Evolutionary conservation across 2,888 invertebrate species (phyloP).

Genomic region (Ethmia dodecea): DNA sequence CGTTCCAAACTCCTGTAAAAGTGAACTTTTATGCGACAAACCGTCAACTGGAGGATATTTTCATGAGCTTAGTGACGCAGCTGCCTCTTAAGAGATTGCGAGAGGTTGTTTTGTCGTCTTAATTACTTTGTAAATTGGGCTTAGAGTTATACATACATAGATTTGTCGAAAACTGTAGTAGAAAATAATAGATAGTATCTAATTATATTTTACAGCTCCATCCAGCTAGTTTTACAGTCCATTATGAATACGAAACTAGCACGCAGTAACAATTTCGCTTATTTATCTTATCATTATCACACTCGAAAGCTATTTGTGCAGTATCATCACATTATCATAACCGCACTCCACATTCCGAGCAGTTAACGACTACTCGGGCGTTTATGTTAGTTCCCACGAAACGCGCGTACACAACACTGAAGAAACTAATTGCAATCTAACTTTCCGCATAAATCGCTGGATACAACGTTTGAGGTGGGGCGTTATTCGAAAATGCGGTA

Average conservation of each 20-base stretch:
- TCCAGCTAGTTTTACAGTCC: too few relatives aligned
- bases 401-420: conserved; percentile 21
- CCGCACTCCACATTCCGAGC: background rate
- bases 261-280: too few relatives aligned
- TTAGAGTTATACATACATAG: too few relatives aligned
- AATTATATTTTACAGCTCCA: too few relatives aligned
- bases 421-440: conserved; percentile 65
- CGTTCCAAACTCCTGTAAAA: conserved; percentile 55
- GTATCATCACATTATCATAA: too few relatives aligned
- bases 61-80: conserved; percentile 37
- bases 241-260: too few relatives aligned
- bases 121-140: too few relatives aligned
- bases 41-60: conserved; percentile 50
- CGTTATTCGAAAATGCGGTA: conserved; percentile 38
- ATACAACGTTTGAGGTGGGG: conserved; percentile 38
- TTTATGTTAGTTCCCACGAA: conserved; percentile 8
- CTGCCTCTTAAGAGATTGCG: conserved; percentile 39
- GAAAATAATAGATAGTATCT: too few relatives aligned
- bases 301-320: too few relatives aligned
- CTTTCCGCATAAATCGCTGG: conserved; percentile 59
- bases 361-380: background rate
- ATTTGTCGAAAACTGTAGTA: too few relatives aligned
- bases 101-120: conserved; percentile 15
- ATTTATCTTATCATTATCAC: too few relatives aligned
- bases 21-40: conserved; percentile 44